Evolutionary conservation across 2,113 vertebrate genomes (phyloP).

Genomic region (Rhombomys opimus): DNA sequence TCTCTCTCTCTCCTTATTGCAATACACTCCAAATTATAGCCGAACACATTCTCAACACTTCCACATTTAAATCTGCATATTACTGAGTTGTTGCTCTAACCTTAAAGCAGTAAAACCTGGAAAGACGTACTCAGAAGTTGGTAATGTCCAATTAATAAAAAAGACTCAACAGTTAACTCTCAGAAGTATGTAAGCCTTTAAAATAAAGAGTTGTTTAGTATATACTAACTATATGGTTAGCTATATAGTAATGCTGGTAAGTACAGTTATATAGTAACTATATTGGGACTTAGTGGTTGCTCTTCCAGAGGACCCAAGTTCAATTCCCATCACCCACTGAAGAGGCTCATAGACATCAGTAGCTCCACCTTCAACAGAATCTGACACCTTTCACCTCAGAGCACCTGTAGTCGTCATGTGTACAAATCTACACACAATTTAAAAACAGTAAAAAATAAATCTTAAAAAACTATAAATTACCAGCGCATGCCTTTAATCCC

Average conservation of each 20-base stretch:
- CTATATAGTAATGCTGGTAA: background rate
- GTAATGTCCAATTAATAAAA: conserved; percentile 34
- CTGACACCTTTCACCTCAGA: background rate
- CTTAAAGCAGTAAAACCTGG: conserved; percentile 42
- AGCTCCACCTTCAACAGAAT: no score
- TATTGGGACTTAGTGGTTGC: background rate
- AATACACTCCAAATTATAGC: background rate
- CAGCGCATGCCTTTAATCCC: no score
- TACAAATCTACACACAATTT: background rate
- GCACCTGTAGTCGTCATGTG: background rate
- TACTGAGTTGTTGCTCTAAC: conserved; percentile 33
- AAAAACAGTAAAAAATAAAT: background rate
- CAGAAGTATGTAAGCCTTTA: background rate
- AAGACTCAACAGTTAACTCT: conserved; percentile 32
- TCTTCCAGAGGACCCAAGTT: background rate
- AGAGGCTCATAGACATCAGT: background rate
- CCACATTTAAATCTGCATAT: conserved; percentile 43
- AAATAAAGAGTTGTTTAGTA: background rate
- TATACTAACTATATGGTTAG: background rate
- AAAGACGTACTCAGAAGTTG: conserved; percentile 28
- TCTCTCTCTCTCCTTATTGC: conserved; percentile 31
- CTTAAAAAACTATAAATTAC: background rate
- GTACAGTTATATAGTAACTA: background rate
- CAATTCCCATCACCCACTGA: background rate
- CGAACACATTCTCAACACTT: conserved; percentile 45